A percentile compares a stretch with the other conserved stretches of the same genome.
Conservation (phyloP, 2,888 invertebrate genomes). For the Neoaliturus tenellus region DNA sequence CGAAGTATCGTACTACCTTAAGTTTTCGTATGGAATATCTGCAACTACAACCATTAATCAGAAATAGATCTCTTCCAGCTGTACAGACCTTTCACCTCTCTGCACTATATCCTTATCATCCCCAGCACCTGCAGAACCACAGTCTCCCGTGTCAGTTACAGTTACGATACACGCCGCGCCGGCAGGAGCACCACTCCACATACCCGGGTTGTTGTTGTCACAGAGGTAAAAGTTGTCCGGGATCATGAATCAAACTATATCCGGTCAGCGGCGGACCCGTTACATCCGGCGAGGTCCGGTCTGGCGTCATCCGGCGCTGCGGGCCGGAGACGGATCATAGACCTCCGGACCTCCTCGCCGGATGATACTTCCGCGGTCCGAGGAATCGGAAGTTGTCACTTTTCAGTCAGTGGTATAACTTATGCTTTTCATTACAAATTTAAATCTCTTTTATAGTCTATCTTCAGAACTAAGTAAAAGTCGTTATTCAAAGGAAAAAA, state of each 20-base stretch:
- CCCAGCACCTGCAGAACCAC: background rate
- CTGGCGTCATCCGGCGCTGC: conserved; percentile 1
- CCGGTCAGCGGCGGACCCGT: conserved; percentile 21
- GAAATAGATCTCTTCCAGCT: too few species aligned
- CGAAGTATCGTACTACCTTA: too few species aligned
- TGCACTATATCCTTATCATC: too few species aligned
- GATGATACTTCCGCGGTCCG: too few species aligned
- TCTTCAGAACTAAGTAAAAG: too few species aligned
- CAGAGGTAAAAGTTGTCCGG: conserved; percentile 27
- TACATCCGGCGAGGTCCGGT: conserved; percentile 6
- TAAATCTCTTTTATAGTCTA: too few species aligned
- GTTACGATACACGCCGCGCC: background rate
- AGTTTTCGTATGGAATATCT: too few species aligned
- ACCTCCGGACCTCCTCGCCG: too few species aligned
- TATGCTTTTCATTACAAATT: too few species aligned
- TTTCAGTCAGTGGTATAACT: background rate
- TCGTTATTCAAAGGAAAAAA: too few species aligned
- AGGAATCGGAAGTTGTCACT: background rate
- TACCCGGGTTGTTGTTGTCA: background rate
- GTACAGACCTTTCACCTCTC: too few species aligned
- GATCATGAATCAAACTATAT: conserved; percentile 17
- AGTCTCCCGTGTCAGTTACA: background rate
- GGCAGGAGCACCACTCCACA: background rate
- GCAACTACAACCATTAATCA: too few species aligned
- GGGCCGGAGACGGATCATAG: background rate